phyloP scores from a whole-genome alignment of 1,140 invertebrate genomes.

The Dolichoris vasculosae region DNA sequence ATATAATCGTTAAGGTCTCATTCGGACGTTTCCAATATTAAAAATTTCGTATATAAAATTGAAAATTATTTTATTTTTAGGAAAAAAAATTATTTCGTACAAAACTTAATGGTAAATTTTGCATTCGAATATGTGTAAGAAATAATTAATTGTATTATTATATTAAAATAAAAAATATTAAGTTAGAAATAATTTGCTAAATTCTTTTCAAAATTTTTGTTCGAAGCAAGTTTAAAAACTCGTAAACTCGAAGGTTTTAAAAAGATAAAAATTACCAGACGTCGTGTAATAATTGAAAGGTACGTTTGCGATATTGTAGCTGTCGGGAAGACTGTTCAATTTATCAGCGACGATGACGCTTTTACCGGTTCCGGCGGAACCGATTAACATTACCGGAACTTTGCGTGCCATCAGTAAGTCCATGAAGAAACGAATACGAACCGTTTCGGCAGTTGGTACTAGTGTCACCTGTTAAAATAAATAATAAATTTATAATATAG shows the following conservation, averaged over 20 bases:
- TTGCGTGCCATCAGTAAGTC: constrained; percentile 87
- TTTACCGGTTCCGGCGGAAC: constrained; percentile 90
- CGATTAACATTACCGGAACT: constrained; percentile 93
- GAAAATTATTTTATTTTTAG: too few species aligned
- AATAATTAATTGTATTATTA: too few species aligned
- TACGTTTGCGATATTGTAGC: constrained; percentile 89
- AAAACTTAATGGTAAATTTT: too few species aligned
- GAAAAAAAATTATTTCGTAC: too few species aligned
- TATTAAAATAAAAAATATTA: too few species aligned
- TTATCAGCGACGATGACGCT: constrained; percentile 91
- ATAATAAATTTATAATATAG: neutral
- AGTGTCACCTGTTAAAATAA: constrained; percentile 78
- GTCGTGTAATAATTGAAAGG: constrained; percentile 98
- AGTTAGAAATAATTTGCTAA: too few species aligned
- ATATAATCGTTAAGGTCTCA: too few species aligned
- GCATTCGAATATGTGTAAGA: too few species aligned
- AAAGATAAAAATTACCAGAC: constrained; percentile 78
- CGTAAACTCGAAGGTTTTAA: neutral
- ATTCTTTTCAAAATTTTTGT: too few species aligned
- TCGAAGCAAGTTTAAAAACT: too few species aligned
- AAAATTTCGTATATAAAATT: too few species aligned
- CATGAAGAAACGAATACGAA: constrained; percentile 91
- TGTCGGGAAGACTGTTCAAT: constrained; percentile 83
- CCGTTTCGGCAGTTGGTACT: constrained; percentile 93
- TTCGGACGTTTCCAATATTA: too few species aligned